A percentile compares a stretch with the other conserved stretches of the same genome.
Evolutionary conservation across 1,140 invertebrate genomes (phyloP).

Genomic region (Caenorhabditis briggsae): DNA sequence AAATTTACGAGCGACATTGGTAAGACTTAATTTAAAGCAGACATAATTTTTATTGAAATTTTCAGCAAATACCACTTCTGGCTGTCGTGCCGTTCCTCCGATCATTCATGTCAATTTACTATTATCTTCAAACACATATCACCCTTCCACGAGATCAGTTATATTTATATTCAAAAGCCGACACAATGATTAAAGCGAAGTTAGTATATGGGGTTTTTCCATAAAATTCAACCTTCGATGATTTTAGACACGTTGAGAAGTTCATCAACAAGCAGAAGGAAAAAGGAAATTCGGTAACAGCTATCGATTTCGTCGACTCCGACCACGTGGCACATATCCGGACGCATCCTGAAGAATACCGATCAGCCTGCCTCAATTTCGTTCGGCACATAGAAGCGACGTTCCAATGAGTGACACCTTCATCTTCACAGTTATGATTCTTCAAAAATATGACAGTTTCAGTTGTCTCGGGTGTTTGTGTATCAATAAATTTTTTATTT

Average conservation of each 20-base stretch:
- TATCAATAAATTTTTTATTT: slow-evolving; percentile 8
- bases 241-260: slow-evolving; percentile 41
- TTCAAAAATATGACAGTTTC: neutral
- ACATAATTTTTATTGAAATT: neutral
- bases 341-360: slow-evolving; percentile 50
- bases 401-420: neutral
- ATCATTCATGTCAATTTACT: slow-evolving; percentile 51
- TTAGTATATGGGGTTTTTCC: neutral
- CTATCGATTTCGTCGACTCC: slow-evolving; percentile 42
- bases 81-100: slow-evolving; percentile 37
- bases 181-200: slow-evolving; percentile 59
- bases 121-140: slow-evolving; percentile 57
- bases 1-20: slow-evolving; percentile 38
- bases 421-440: neutral
- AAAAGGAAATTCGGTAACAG: neutral
- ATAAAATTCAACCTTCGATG: neutral
- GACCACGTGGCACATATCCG: slow-evolving; percentile 56
- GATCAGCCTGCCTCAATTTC: slow-evolving; percentile 42
- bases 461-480: neutral
- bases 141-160: slow-evolving; percentile 48
- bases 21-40: neutral
- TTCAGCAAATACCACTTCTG: slow-evolving; percentile 53
- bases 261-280: slow-evolving; percentile 36
- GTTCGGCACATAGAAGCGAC: slow-evolving; percentile 24
- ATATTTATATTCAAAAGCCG: slow-evolving; percentile 54